Base-by-base conservation (phyloP, 1,140 invertebrate species). In the Drosophila parabipectinata region DNA sequence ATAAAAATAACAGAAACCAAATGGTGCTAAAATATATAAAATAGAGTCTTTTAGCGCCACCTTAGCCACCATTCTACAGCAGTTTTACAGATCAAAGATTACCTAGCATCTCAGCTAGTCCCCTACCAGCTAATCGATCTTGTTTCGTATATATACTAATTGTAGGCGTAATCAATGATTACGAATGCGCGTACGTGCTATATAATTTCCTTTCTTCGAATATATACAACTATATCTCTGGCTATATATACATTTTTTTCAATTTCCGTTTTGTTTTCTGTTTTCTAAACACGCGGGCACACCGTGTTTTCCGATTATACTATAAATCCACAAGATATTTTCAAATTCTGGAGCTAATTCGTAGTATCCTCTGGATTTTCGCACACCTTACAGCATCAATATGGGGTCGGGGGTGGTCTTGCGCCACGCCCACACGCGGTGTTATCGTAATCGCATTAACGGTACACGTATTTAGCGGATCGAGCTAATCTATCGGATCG, bases 201-300 rank as follows among this genome's bases (percentile, higher is more conserved):
- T 45, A 58, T 5, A 84, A 62, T 72, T 84, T 44, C 9, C 32
- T 69, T 66, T 63, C 57, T 50, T 59, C 34, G 6, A 44, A 14
- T 77, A 71, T 77, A 57, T 41, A 50, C 67, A 50, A 57, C 52
- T 71, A 32, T 48, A 32, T 69, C 24, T 48, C 24, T 64, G 69
- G 66, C 41, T 72, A 18, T 47, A 47, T 47, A 21, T 47, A 47
- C 8, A 44, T 44, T 21, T 45, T 45, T 51, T 52, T 84, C 53
- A 60, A 87, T 69, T 81, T 81, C 73, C 77, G 81, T 81, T 84
- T 85, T 84, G 81, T 63, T 87, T 69, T 64, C 53, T 44, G 18
- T 74, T 87, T 87, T 87, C 82, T 87, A 87, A 84, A 84, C 81
- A 84, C 82, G 82, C 81, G 77, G 63, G 10, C 54, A 53, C 51